Evolutionary conservation across 2,113 vertebrate genomes (phyloP).

Genomic region (Lepus timidus): DNA sequence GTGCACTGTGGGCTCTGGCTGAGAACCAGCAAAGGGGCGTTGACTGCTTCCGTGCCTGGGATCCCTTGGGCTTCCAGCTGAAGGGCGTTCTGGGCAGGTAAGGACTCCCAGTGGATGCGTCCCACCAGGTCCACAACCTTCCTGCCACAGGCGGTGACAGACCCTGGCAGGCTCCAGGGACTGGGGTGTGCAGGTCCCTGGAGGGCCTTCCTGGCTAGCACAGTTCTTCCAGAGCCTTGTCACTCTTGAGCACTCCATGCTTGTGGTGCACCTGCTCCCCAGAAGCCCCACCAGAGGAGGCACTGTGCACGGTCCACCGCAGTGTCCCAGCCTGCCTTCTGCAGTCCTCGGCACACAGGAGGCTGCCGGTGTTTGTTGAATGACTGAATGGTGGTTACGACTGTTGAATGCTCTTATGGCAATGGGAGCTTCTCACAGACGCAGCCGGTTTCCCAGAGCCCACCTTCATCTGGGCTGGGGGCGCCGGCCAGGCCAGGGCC

Average conservation of each 20-base stretch:
- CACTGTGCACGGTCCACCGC: background rate
- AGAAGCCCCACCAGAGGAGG: background rate
- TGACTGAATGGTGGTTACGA: background rate
- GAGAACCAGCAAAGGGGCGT: background rate
- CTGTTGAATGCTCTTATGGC: background rate
- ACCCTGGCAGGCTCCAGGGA: background rate
- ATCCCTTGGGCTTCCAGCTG: background rate
- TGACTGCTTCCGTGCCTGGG: background rate
- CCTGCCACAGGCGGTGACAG: background rate
- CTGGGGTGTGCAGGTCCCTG: no score
- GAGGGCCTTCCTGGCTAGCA: fast-evolving
- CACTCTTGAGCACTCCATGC: background rate
- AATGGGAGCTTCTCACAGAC: background rate
- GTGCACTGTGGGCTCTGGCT: background rate
- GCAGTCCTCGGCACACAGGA: background rate
- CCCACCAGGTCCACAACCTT: background rate
- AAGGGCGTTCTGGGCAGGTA: background rate
- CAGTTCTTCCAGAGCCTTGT: background rate
- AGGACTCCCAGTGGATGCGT: background rate
- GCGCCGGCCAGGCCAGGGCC: background rate
- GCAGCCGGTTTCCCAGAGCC: background rate
- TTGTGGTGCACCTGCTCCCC: background rate
- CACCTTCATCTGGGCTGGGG: background rate
- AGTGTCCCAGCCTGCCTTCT: background rate
- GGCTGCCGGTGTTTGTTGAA: background rate